phyloP scores from a whole-genome alignment of 2,888 invertebrate species.

The Kuschelorhynchus macadamiae region DNA sequence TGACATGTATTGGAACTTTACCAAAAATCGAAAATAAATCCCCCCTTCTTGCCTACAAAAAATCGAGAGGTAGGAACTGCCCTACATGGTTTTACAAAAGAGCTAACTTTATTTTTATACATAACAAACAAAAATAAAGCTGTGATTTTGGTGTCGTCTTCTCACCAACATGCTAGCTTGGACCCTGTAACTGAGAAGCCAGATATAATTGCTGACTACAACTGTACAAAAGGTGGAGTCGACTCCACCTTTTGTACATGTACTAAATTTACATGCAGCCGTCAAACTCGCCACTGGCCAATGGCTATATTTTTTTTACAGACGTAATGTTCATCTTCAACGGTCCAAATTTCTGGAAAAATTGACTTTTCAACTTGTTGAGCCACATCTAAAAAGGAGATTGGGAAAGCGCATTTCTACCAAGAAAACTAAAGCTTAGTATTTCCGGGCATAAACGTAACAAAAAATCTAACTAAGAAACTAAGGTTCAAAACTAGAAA shows the following conservation, averaged over 20 bases:
- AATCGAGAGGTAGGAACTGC: not conserved
- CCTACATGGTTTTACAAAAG: conserved; percentile 3
- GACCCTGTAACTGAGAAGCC: conserved; percentile 7
- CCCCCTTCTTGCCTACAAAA: conserved; percentile 29
- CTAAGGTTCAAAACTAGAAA: conserved; percentile 6
- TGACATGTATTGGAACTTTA: conserved; percentile 3
- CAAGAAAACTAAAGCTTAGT: conserved; percentile 7
- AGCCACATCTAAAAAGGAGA: conserved; percentile 5
- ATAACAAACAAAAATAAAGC: conserved; percentile 8
- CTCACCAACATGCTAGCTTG: conserved; percentile 6
- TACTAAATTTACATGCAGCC: conserved; percentile 10
- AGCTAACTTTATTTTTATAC: conserved; percentile 10
- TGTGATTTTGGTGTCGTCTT: conserved; percentile 2
- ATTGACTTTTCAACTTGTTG: conserved; percentile 6
- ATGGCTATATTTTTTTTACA: conserved; percentile 14
- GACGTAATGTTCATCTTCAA: not conserved
- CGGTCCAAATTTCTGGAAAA: conserved; percentile 9
- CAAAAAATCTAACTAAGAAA: not conserved
- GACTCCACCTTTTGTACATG: conserved; percentile 5
- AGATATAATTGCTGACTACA: conserved; percentile 8
- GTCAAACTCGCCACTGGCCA: conserved; percentile 13
- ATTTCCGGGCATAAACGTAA: conserved; percentile 6
- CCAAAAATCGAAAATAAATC: conserved; percentile 5
- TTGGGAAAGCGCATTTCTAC: not conserved
- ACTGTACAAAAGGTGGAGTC: conserved; percentile 3